phyloP scores from a whole-genome alignment of 2,113 vertebrate species.

The Ptilorrhoa leucosticta region DNA sequence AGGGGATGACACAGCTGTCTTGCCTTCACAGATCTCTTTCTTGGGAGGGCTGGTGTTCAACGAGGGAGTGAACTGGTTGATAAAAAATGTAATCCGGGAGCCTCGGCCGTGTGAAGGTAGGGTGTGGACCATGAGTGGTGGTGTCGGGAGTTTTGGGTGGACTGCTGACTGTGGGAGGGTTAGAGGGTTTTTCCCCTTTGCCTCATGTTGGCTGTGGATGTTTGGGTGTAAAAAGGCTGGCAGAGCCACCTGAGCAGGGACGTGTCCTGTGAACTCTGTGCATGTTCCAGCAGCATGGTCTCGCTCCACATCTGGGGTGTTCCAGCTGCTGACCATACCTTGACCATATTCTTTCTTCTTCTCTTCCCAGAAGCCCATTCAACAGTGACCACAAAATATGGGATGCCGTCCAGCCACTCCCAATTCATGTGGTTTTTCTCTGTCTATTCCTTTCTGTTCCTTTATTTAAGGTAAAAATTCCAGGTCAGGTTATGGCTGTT shows the following conservation, averaged over 20 bases:
- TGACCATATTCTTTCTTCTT: conserved; percentile 28
- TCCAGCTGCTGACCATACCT: neutral
- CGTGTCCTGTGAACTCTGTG: neutral
- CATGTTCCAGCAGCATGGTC: neutral
- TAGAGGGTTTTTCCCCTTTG: neutral
- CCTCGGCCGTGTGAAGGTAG: conserved; percentile 93
- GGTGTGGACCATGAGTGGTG: neutral
- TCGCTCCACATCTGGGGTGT: neutral
- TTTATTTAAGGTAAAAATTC: conserved; percentile 92
- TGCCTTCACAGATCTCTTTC: conserved; percentile 89
- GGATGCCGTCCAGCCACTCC: conserved; percentile 97
- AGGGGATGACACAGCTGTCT: neutral
- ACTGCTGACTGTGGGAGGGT: neutral
- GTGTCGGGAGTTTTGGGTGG: neutral
- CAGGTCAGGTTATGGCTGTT: neutral
- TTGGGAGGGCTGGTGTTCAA: conserved; percentile 90
- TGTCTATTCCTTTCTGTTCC: conserved; percentile 97
- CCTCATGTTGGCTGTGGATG: neutral
- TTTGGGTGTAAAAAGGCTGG: neutral
- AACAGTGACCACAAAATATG: conserved; percentile 87
- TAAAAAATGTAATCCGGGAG: conserved; percentile 93
- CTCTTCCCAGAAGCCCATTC: conserved; percentile 80
- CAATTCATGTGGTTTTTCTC: conserved; percentile 99
- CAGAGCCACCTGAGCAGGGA: neutral
- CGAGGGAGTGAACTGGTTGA: conserved; percentile 94